Evolutionary conservation across 2,888 invertebrate species (phyloP).

Genomic region (Cheilosia scutellata): DNA sequence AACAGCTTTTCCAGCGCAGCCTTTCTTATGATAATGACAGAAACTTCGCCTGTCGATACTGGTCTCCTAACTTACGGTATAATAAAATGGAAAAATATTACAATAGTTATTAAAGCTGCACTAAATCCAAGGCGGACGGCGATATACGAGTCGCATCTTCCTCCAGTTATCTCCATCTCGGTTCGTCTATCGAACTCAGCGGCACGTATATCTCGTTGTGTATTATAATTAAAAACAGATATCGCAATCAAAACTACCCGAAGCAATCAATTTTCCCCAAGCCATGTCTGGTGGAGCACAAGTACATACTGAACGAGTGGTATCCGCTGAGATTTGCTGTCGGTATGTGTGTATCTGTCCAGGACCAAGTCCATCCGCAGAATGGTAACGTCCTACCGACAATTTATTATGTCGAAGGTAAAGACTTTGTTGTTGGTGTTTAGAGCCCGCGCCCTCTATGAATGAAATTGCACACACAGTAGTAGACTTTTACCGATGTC

Average conservation of each 20-base stretch:
- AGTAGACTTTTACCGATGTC: constrained; percentile 58
- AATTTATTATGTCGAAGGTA: constrained; percentile 70
- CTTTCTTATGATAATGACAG: constrained; percentile 50
- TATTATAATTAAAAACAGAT: constrained; percentile 76
- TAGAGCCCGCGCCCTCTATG: constrained; percentile 69
- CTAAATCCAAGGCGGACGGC: constrained; percentile 37
- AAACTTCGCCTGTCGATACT: neutral
- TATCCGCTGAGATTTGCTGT: constrained; percentile 1
- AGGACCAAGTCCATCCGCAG: constrained; percentile 32
- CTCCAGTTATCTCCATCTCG: neutral
- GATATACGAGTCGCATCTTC: constrained; percentile 8
- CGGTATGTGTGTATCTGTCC: neutral
- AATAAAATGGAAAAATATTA: constrained; percentile 71
- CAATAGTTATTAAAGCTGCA: constrained; percentile 68
- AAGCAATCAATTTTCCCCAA: constrained; percentile 74
- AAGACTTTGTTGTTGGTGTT: constrained; percentile 39
- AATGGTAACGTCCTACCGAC: constrained; percentile 68
- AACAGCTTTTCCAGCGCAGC: constrained; percentile 9
- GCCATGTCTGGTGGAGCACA: constrained; percentile 57
- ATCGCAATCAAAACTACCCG: constrained; percentile 76
- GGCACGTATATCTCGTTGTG: constrained; percentile 61
- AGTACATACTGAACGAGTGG: constrained; percentile 19
- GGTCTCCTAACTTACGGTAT: neutral
- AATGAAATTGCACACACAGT: constrained; percentile 63
- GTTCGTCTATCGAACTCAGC: neutral